phyloP scores from a whole-genome alignment of 2,797 vertebrate species.

The Macropus fuliginosus region DNA sequence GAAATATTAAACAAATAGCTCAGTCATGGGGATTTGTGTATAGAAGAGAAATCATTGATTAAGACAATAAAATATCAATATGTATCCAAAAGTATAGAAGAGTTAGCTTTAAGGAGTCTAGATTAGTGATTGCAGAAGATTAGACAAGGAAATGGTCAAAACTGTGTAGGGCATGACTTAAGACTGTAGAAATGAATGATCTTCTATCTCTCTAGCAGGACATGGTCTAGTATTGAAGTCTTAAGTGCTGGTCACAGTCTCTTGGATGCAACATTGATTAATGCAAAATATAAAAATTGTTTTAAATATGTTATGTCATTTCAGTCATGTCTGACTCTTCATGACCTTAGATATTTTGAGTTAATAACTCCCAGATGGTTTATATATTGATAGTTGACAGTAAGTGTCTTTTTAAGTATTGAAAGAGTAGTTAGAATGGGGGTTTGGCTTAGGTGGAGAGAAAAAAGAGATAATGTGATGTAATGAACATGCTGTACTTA shows the following conservation, averaged over 20 bases:
- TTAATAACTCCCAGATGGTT: neutral
- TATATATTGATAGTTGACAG: neutral
- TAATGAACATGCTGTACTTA: neutral
- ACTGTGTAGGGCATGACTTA: neutral
- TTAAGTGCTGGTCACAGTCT: neutral
- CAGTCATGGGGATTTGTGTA: neutral
- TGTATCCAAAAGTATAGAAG: neutral
- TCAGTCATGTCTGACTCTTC: neutral
- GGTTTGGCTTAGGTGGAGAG: neutral
- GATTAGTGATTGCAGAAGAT: neutral
- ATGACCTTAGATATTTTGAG: neutral
- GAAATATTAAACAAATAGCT: neutral
- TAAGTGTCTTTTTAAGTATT: neutral
- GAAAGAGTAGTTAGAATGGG: neutral
- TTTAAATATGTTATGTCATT: neutral
- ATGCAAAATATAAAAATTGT: neutral
- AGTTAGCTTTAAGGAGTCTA: neutral
- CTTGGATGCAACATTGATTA: neutral
- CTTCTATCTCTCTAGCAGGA: neutral
- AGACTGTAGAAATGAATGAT: neutral
- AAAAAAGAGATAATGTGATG: neutral
- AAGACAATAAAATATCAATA: neutral
- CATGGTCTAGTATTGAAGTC: neutral
- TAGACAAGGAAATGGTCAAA: neutral
- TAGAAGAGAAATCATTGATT: slow-evolving; percentile 58